These are phyloP conservation scores for Motacilla tschutschensis DNA, from an alignment of 2,113 vertebrate species.

Conservation along the genomic window DNA sequence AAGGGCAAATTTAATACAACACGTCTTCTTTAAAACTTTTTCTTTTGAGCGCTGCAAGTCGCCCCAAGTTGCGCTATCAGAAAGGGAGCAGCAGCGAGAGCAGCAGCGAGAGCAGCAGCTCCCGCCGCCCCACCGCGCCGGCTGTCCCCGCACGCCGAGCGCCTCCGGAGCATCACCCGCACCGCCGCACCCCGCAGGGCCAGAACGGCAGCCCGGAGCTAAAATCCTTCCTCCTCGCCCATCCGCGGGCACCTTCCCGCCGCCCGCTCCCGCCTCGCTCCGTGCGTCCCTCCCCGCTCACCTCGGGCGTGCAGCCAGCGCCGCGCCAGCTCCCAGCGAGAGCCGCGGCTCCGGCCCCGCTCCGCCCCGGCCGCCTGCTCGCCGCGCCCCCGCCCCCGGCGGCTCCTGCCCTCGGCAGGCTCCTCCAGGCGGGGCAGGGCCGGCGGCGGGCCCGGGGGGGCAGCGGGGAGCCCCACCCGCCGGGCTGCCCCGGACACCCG, in stretches of 20 bases:
- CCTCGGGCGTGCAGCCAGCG: slow-evolving; percentile 71
- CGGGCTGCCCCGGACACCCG: background rate
- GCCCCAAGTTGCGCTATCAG: fast-evolving
- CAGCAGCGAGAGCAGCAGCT: background rate
- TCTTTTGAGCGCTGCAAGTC: fast-evolving
- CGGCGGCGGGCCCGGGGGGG: background rate
- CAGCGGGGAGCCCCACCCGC: background rate
- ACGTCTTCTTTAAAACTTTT: background rate
- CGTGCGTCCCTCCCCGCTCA: slow-evolving; percentile 62
- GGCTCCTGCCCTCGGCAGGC: background rate
- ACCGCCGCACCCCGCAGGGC: background rate
- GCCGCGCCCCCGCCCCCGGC: background rate
- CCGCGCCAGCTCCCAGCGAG: slow-evolving; percentile 64
- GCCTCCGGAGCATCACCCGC: background rate
- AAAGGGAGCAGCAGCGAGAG: background rate
- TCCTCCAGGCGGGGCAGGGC: background rate
- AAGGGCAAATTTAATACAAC: fast-evolving
- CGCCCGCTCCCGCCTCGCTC: background rate
- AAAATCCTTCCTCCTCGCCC: background rate
- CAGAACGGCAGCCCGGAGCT: fast-evolving
- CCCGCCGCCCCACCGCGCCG: background rate
- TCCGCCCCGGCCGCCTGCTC: background rate
- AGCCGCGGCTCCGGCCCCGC: slow-evolving; percentile 57
- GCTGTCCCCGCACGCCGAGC: background rate
- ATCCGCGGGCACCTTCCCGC: background rate